Evolutionary conservation across 2,888 invertebrate genomes (phyloP), one percentile per base, ranked within the genome.

Genomic region (Nemoura dubitans): DNA sequence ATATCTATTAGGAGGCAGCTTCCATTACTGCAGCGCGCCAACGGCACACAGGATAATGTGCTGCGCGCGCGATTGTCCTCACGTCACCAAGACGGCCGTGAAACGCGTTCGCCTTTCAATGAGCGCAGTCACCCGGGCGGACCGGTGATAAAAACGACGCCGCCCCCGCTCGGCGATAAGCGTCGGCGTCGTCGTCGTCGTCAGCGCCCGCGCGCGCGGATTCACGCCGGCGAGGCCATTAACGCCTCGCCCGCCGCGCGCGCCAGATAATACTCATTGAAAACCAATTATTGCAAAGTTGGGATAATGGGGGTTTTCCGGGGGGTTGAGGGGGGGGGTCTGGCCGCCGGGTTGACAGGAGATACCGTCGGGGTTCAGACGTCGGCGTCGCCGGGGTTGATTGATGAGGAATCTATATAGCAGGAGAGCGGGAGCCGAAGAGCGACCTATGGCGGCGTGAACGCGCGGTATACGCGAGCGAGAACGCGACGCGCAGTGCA

Each of bases 341-440:
- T n/a, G n/a, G 43, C 26, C 78, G 80, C 6, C 30, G 86, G 5
- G 42, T 21, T 25, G 59, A 78, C 78, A 78, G 78, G 78, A 78
- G 78, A 78, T 78, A 78, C 21, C 16, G 43, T 36, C 27, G 28
- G 59, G 76, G 21, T 27, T 3, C 1, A 59, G 76, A 27, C 84
- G 83, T 43, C 83, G 42, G 36, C 43, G 43, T 83, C 43, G 25
- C 10, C 26, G 10, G 81, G 82, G 43, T 29, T 87, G 88, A 88
- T 88, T 88, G 87, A 88, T 88, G 88, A 86, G 88, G 88, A 88
- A 88, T 88, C 88, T 88, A 88, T 88, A 87, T 85, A 76, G 25
- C 28, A 29, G 2, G n/a, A 10, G 25, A n/a, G n/a, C n/a, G n/a
- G n/a, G n/a, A n/a, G n/a, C n/a, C n/a, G n/a, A n/a, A n/a, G n/a